Percentiles rank a stretch among this genome's conserved stretches.
Evolutionary conservation across 2,888 invertebrate genomes (phyloP).

Genomic region (Drosophila austrosaltans): DNA sequence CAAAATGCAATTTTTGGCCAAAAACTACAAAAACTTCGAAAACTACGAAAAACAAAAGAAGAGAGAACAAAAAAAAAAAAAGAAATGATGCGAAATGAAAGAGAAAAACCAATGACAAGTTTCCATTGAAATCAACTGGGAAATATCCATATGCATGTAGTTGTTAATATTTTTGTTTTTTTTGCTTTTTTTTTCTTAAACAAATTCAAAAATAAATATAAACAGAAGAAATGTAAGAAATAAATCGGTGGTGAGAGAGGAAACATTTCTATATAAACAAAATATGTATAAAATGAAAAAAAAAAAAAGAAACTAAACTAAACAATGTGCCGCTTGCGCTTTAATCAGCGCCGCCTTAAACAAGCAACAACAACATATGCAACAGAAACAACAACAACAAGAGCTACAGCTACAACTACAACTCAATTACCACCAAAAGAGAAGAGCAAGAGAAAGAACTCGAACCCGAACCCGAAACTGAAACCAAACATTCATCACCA

Average conservation of each 20-base stretch:
- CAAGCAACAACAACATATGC: constrained; percentile 23
- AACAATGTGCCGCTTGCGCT: constrained; percentile 65
- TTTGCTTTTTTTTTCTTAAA: constrained; percentile 21
- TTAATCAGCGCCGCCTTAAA: constrained; percentile 70
- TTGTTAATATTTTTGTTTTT: constrained; percentile 15
- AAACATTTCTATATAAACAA: constrained; percentile 37
- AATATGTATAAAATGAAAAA: constrained; percentile 40
- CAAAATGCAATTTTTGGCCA: constrained; percentile 73
- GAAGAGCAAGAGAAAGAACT: constrained; percentile 19
- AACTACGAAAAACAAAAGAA: constrained; percentile 19
- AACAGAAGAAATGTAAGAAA: constrained; percentile 18
- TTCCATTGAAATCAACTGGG: constrained; percentile 16
- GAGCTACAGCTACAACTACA: constrained; percentile 67
- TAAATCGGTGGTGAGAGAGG: constrained; percentile 3
- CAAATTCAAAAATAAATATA: constrained; percentile 38
- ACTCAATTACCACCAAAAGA: constrained; percentile 72
- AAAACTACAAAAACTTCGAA: constrained; percentile 58
- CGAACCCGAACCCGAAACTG: constrained; percentile 14
- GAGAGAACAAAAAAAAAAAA: not conserved
- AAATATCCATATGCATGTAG: not conserved
- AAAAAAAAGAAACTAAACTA: constrained; percentile 55
- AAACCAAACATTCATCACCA: constrained; percentile 70
- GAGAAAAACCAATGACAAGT: constrained; percentile 13
- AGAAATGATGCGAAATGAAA: constrained; percentile 3
- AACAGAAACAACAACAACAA: constrained; percentile 13